Conservation (phyloP, 2,888 invertebrate species). For the Drosophila kuntzei region DNA sequence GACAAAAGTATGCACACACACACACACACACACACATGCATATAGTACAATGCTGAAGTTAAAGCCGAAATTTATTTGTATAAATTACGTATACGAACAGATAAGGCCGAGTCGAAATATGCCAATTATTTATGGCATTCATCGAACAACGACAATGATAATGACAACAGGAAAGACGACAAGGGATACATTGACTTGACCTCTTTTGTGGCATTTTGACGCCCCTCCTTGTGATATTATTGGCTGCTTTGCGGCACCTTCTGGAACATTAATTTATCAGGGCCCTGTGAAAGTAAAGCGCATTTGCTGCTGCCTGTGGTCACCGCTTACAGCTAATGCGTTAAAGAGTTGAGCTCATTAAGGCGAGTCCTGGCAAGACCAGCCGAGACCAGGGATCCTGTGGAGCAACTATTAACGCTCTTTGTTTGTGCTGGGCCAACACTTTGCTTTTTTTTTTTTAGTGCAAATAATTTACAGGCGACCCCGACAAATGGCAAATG, state of each 20-base stretch:
- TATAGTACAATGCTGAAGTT: conserved; percentile 10
- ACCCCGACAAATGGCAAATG: conserved; percentile 39
- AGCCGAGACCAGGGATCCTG: conserved; percentile 11
- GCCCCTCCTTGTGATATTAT: conserved; percentile 52
- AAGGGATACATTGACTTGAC: conserved; percentile 34
- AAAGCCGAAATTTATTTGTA: conserved; percentile 59
- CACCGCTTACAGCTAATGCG: conserved; percentile 68
- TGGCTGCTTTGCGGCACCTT: conserved; percentile 56
- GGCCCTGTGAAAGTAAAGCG: conserved; percentile 55
- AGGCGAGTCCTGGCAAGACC: conserved; percentile 25
- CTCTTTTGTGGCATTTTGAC: conserved; percentile 41
- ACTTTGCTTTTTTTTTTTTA: conserved; percentile 28
- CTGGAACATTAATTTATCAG: not conserved
- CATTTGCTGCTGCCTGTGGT: conserved; percentile 42
- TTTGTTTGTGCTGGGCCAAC: conserved; percentile 59
- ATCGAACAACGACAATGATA: conserved; percentile 30
- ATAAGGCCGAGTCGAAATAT: conserved; percentile 47
- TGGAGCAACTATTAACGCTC: conserved; percentile 61
- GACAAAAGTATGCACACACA: conserved; percentile 62
- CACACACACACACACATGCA: conserved; percentile 11
- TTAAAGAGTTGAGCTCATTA: conserved; percentile 76
- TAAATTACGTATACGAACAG: conserved; percentile 30
- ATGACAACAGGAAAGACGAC: conserved; percentile 6
- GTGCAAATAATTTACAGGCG: conserved; percentile 70
- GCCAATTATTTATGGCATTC: conserved; percentile 65